Base-by-base conservation (phyloP, 2,888 invertebrate genomes). In the Drosophila trichaetosa region DNA sequence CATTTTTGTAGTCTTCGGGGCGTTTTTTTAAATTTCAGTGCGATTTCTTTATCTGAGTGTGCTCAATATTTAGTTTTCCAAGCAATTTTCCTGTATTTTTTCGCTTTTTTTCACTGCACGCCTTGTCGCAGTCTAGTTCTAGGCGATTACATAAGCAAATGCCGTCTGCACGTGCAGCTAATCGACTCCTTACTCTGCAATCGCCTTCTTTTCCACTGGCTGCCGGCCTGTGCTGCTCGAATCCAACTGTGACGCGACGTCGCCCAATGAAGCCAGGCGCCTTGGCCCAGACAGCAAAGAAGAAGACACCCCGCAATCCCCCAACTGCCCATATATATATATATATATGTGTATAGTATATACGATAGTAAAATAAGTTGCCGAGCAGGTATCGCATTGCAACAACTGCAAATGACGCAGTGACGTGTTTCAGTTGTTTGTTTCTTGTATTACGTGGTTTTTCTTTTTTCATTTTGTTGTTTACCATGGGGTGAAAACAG, bases 401-500 rank as follows among this genome's bases (percentile, higher is more conserved):
- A 80, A 76, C 72, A 82, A 80, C 80, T 81, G 83, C 76, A 82
- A 82, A 74, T 82, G 81, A 79, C 80, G 80, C 81, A 86, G 76
- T 83, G 67, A 73, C 75, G 71, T 86, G 83, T 68, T 83, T 76
- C 54, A 29, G 33, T 21, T 34, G 24, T 46, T 24, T 46, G 46
- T 46, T 46, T 24, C 46, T 46, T 46, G 13, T 8, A 2, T 46
- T 46, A 46, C 46, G 46, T 46, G 46, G 0, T 46, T 24, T 24
- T 8, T 24, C 46, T 21, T 16, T 36, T 29, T 13, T 4, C 24
- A 6, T 29, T 21, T 21, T 16, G 8, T 11, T 67, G 38, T 38
- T 57, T 70, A 51, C 74, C 53, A 64, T 73, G 67, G 58, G 63
- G 71, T 60, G 49, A 42, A n/a, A 84, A 77, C 62, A 69, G 54